Conservation (phyloP, 2,113 vertebrate genomes). For the Ceratotherium simum region DNA sequence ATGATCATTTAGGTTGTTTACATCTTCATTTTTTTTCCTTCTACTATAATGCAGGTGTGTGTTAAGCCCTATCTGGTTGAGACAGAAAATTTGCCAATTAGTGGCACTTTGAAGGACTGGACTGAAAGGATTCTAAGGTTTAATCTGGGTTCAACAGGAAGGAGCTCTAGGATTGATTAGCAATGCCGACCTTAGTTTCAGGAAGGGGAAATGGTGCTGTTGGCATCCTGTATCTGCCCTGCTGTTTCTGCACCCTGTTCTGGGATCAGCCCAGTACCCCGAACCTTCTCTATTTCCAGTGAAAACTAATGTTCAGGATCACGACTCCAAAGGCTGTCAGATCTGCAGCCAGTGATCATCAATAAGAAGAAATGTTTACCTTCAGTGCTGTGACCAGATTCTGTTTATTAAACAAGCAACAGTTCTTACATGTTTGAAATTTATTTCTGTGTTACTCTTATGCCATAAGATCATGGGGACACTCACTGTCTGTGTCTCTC, state of each 20-base stretch:
- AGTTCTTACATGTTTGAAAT: neutral
- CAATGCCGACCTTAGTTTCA: fast-evolving
- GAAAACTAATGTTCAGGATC: fast-evolving
- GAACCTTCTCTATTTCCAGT: fast-evolving
- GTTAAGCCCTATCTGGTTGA: neutral
- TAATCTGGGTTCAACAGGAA: neutral
- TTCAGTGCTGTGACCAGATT: fast-evolving
- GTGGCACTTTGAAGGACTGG: neutral
- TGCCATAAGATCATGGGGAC: neutral
- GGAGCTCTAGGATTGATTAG: fast-evolving
- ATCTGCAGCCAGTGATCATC: too few species aligned
- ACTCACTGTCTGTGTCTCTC: too few species aligned
- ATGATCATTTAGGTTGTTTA: neutral
- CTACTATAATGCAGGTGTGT: neutral
- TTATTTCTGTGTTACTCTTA: neutral
- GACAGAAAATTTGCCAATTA: too few species aligned
- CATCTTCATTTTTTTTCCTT: neutral
- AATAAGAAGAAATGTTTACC: neutral
- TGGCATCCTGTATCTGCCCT: fast-evolving
- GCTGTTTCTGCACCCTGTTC: neutral
- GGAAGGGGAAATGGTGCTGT: fast-evolving
- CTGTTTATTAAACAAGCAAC: neutral
- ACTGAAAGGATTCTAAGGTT: neutral
- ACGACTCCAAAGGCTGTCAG: fast-evolving
- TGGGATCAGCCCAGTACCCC: neutral